Percentiles rank a stretch among this genome's conserved stretches.
Conservation (phyloP, 2,888 invertebrate genomes). For the Synanthedon andrenaeformis region DNA sequence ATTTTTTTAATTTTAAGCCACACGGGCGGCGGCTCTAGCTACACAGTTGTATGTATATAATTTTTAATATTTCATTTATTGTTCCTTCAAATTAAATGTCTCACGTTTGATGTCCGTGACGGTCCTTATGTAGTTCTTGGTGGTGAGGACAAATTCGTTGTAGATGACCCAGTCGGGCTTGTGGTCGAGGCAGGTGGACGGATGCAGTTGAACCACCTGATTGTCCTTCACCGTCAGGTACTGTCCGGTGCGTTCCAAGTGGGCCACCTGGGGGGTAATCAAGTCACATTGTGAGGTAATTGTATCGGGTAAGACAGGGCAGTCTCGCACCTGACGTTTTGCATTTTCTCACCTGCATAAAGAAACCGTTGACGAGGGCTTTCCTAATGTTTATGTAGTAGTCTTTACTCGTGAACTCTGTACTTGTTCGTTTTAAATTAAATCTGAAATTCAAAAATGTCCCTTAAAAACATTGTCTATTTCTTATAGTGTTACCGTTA, state of each 20-base stretch:
- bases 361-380: conserved; percentile 98
- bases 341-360: conserved; percentile 95
- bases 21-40: too few species aligned
- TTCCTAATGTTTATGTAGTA: conserved; percentile 99
- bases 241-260: conserved; percentile 96
- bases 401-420: conserved; percentile 98
- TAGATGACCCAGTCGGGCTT: conserved; percentile 99
- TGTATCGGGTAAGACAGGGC: too few species aligned
- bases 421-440: conserved; percentile 91
- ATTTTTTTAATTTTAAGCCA: too few species aligned
- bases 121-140: conserved; percentile 99
- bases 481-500: too few species aligned
- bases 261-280: conserved; percentile 80
- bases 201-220: conserved; percentile 98
- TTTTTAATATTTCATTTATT: too few species aligned
- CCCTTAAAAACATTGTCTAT: not conserved
- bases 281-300: too few species aligned
- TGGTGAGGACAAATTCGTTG: conserved; percentile 99
- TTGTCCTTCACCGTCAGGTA: conserved; percentile 99
- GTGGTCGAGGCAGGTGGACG: conserved; percentile 98
- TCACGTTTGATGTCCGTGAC: conserved; percentile 99
- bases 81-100: too few species aligned
- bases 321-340: too few species aligned
- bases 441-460: conserved; percentile 69
- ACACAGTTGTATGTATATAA: too few species aligned